Conservation (phyloP, 2,888 invertebrate genomes). For the Hedya salicella region DNA sequence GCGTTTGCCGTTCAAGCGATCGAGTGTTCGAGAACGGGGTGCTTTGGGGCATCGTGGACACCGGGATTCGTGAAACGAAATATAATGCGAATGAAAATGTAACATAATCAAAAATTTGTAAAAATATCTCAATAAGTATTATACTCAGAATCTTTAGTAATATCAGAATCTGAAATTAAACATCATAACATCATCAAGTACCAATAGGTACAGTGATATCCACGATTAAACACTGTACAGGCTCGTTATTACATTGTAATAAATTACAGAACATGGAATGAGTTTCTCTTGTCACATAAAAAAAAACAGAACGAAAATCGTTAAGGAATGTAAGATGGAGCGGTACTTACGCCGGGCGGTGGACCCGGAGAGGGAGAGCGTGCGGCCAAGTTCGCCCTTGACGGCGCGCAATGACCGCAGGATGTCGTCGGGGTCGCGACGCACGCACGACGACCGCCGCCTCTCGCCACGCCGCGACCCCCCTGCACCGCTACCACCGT, state of each 20-base stretch:
- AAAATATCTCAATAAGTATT: slow-evolving; percentile 9
- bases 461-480: slow-evolving; percentile 85
- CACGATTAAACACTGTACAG: slow-evolving; percentile 14
- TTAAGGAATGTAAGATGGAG: slow-evolving; percentile 21
- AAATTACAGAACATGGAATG: slow-evolving; percentile 3
- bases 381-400: slow-evolving; percentile 92
- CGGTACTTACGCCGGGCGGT: slow-evolving; percentile 89
- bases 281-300: background rate
- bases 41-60: slow-evolving; percentile 25
- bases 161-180: background rate
- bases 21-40: slow-evolving; percentile 29
- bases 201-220: slow-evolving; percentile 1
- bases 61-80: slow-evolving; percentile 22
- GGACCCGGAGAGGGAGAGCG: slow-evolving; percentile 91
- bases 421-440: slow-evolving; percentile 94
- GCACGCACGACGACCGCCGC: slow-evolving; percentile 92
- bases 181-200: background rate
- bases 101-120: slow-evolving; percentile 19
- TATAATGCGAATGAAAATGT: slow-evolving; percentile 35
- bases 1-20: slow-evolving; percentile 34
- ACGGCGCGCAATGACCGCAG: slow-evolving; percentile 92
- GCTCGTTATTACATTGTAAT: slow-evolving; percentile 8
- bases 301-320: background rate
- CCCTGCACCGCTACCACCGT: slow-evolving; percentile 63
- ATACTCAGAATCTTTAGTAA: slow-evolving; percentile 7